Evolutionary conservation across 2,888 invertebrate genomes (phyloP), one percentile per base, ranked within the genome.

Genomic region (Sminthurides aquaticus): DNA sequence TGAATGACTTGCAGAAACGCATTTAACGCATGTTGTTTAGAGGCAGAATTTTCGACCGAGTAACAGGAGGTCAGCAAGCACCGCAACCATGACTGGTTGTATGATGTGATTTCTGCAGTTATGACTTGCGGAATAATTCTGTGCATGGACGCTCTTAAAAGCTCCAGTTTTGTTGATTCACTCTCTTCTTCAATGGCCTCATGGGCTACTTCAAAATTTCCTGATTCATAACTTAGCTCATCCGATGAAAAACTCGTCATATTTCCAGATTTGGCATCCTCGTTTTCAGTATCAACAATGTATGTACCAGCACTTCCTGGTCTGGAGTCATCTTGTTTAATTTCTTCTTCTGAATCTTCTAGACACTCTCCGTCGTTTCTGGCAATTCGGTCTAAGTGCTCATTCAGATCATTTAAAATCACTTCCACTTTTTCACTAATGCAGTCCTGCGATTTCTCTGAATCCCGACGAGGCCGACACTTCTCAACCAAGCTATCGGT

Each of bases 1-100:
- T 22, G 59, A 48, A 59, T 48, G 22, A 59, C 43, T 59, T 59
- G 48, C 29, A 59, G 49, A 57, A 64, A 64, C 52, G 58, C 49
- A 22, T 64, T 64, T 29, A 58, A 28, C 11, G 49, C 58, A 24
- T 58, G 49, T 27, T 49, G 58, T 43, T 64, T 58, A 3, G 52
- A 57, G 28, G 20, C 28, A 25, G 20, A 15, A 22, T 43, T 62
- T 0, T 49, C 26, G 25, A 18, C 22, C 1, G 58, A 58, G 22
- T 58, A 26, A 27, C 64, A 64, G 24, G 58, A 25, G 3, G 64
- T 58, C 3, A 64, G 54, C 5, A 64, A 34, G 24, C 58, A 58
- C 18, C n/a, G 28, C 1, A 64, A 49, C 64, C 64, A 64, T 1
- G 26, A 26, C 20, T 52, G 52, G 5, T 58, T 28, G 3, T 22